Base-by-base conservation (phyloP, 1,140 invertebrate genomes). In the Heliconius nattereri region DNA sequence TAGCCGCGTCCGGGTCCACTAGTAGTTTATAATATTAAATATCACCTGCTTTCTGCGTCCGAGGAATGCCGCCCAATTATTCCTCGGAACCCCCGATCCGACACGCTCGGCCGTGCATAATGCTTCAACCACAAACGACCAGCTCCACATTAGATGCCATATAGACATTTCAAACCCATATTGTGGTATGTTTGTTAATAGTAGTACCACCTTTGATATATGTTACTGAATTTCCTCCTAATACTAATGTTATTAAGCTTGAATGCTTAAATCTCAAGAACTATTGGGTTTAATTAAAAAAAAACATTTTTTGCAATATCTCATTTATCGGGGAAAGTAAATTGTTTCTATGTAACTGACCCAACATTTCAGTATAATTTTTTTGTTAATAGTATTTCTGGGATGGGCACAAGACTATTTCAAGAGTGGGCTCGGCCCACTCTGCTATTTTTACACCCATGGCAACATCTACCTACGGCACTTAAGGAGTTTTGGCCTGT, bases 1-100 rank as follows among this genome's bases (percentile, higher is more conserved):
- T n/a, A n/a, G n/a, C n/a, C n/a, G n/a, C n/a, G n/a, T n/a, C n/a
- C n/a, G n/a, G n/a, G n/a, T n/a, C n/a, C n/a, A n/a, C n/a, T n/a
- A n/a, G n/a, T 66, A 66, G 57, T 66, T 66, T 11, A 66, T 52
- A 66, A 19, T 66, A 66, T 66, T 66, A 26, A 66, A 66, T 66
- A 66, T 66, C 60, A 76, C 49, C 60, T 45, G 74, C 60, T 60
- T 71, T 71, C 37, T 40, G 49, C 26, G 54, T 19, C 35, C 57
- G 78, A 85, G 89, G 90, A 90, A 91, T 91, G 90, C 77, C 75
- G 85, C 85, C 90, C 88, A 91, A 91, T 90, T 91, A 91, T 85
- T 81, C 78, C 75, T 49, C 45, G 60, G 75, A 76, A 71, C 45
- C 60, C 37, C 75, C 57, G 80, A 76, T 71, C 78, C 80, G 81